Base-by-base conservation (phyloP, 2,888 invertebrate species). In the Conchocele bisecta region DNA sequence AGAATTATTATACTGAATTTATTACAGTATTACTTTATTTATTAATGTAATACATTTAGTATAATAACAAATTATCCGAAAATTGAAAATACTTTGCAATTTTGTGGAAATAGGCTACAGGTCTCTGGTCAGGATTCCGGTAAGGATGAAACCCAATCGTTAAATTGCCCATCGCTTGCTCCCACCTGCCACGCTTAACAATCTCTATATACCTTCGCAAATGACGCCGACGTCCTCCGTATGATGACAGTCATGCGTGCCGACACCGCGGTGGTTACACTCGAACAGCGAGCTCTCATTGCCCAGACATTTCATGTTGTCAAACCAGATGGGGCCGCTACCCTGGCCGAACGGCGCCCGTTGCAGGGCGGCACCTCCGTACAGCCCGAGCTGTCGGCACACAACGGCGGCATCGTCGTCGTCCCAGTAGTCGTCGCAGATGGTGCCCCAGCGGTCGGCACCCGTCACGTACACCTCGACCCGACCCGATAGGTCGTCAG, bases 401-500 rank as follows among this genome's bases (percentile, higher is more conserved):
- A 81, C 83, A 5, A 86, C 83, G 41, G 39, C 31, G 13, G 86
- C 83, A 37, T 83, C 83, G 15, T 57, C 51, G 31, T 83, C 77
- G 53, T 82, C 82, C 82, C 83, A 86, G 67, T 80, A 81, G 42
- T 85, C 83, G 51, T 85, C 84, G 64, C 86, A 86, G 7, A 86
- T 79, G 11, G 86, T 86, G 7, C 86, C 86, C 86, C 86, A 86
- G 13, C 67, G 42, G 44, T 84, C 81, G 17, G 81, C 79, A 35
- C 84, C 84, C 3, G 76, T 64, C 17, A 86, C 76, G 41, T 51
- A 84, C 0, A 95, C 93, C 89, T 95, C 95, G 0, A 95, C 91
- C 41, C 95, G 92, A 0, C 95, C 95, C 83, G 94, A 93, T 33
- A 90, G 90, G 0, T 90, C 76, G 26, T 87, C 91, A 5, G 92